A percentile compares a stretch with the other conserved stretches of the same genome.
Conservation (phyloP, 2,797 vertebrate genomes). For the Philypnodon macrostomus region DNA sequence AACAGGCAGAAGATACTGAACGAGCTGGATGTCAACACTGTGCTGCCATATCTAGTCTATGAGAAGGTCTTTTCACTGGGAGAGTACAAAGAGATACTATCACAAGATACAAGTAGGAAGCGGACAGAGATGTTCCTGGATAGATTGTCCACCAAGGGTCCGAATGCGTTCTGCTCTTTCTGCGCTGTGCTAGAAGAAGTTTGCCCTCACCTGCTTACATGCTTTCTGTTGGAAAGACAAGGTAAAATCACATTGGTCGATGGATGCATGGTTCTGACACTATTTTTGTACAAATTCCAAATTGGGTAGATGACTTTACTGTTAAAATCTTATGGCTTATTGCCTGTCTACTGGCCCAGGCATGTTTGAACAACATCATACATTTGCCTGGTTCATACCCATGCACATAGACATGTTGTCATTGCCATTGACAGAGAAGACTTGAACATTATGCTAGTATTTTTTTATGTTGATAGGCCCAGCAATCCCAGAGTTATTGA, state of each 20-base stretch:
- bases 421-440: too few relatives aligned
- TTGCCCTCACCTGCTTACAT: slow-evolving; percentile 86
- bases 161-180: slow-evolving; percentile 83
- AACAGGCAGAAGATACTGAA: slow-evolving; percentile 81
- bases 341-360: too few relatives aligned
- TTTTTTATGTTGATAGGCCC: too few relatives aligned
- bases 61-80: slow-evolving; percentile 85
- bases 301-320: too few relatives aligned
- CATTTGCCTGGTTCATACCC: too few relatives aligned
- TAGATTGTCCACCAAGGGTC: slow-evolving; percentile 84
- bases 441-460: too few relatives aligned
- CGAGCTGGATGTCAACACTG: slow-evolving; percentile 81
- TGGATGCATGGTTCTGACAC: too few relatives aligned
- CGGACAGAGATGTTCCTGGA: slow-evolving; percentile 83
- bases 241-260: slow-evolving; percentile 84
- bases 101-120: slow-evolving; percentile 72
- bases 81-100: slow-evolving; percentile 87
- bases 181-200: slow-evolving; percentile 87
- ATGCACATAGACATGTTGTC: too few relatives aligned
- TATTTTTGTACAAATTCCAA: too few relatives aligned
- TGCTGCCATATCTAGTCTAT: slow-evolving; percentile 85
- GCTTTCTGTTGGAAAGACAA: slow-evolving; percentile 86
- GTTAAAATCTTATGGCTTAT: too few relatives aligned
- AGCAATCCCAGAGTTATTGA: too few relatives aligned
- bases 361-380: too few relatives aligned